Conservation (phyloP, 2,888 invertebrate species). For the Leptinotarsa tumamoca region DNA sequence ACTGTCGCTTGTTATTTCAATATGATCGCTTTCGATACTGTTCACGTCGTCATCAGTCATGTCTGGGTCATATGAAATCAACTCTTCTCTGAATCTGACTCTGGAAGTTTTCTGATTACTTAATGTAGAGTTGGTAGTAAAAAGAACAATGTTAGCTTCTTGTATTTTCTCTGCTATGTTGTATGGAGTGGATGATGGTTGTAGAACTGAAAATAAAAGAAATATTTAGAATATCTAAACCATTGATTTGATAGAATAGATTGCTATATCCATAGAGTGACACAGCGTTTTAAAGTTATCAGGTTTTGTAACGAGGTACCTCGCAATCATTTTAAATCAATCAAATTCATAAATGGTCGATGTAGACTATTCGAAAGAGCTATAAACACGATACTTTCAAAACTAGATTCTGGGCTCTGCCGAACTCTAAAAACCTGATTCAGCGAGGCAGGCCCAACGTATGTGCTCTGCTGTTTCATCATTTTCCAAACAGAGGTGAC, state of each 20-base stretch:
- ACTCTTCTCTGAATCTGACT: conserved; percentile 68
- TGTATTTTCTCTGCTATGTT: conserved; percentile 70
- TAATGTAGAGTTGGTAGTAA: conserved; percentile 55
- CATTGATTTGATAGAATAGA: not conserved
- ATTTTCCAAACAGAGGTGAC: too few species aligned
- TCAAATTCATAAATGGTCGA: too few species aligned
- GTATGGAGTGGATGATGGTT: conserved; percentile 69
- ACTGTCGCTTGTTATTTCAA: conserved; percentile 48
- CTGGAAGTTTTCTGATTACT: conserved; percentile 56
- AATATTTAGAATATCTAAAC: not conserved
- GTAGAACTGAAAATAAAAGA: conserved; percentile 60
- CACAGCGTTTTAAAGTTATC: too few species aligned
- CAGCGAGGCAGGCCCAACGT: too few species aligned
- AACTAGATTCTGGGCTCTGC: too few species aligned
- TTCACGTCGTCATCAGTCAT: conserved; percentile 64
- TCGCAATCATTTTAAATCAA: too few species aligned
- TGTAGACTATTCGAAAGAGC: too few species aligned
- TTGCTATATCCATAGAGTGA: too few species aligned
- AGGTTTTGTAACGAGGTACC: too few species aligned
- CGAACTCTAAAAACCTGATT: too few species aligned
- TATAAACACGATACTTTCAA: too few species aligned
- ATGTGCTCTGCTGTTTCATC: too few species aligned
- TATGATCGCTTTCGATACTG: conserved; percentile 63
- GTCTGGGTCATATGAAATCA: conserved; percentile 69
- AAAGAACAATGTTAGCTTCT: conserved; percentile 69